Percentiles rank a stretch among this genome's conserved stretches.
Evolutionary conservation across 1,140 invertebrate species (phyloP).

Genomic region (Akabosia matsudoensis): DNA sequence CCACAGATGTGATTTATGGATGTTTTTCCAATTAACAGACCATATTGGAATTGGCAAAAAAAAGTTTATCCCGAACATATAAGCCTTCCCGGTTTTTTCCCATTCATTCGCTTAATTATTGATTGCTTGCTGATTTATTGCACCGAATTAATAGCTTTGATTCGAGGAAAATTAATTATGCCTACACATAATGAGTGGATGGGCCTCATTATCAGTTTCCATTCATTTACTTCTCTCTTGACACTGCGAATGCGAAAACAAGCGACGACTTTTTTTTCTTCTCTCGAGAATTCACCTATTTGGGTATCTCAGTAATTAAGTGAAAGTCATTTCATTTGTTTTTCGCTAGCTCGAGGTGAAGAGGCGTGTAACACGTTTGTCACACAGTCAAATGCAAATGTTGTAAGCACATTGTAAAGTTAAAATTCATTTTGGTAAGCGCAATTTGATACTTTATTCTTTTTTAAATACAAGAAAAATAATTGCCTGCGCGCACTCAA

Average conservation of each 20-base stretch:
- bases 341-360: conserved; percentile 8
- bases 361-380: conserved; percentile 11
- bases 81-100: too few relatives aligned
- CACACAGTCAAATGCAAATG: too few relatives aligned
- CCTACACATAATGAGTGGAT: background rate
- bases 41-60: conserved; percentile 5
- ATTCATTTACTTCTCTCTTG: background rate
- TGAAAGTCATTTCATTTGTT: conserved; percentile 14
- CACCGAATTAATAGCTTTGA: background rate
- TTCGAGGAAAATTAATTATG: background rate
- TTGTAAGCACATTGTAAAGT: background rate
- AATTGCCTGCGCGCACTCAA: too few relatives aligned
- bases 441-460: background rate
- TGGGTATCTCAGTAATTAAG: background rate
- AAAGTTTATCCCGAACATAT: background rate
- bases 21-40: conserved; percentile 16
- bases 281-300: background rate
- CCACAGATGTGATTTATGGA: conserved; percentile 14
- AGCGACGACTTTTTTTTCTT: too few relatives aligned
- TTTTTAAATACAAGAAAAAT: background rate
- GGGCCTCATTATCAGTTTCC: background rate
- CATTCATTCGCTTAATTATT: background rate
- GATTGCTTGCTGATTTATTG: conserved; percentile 15
- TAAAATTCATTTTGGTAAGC: background rate
- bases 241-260: too few relatives aligned